phyloP scores from a whole-genome alignment of 2,888 invertebrate species.

The Apodemia zela region DNA sequence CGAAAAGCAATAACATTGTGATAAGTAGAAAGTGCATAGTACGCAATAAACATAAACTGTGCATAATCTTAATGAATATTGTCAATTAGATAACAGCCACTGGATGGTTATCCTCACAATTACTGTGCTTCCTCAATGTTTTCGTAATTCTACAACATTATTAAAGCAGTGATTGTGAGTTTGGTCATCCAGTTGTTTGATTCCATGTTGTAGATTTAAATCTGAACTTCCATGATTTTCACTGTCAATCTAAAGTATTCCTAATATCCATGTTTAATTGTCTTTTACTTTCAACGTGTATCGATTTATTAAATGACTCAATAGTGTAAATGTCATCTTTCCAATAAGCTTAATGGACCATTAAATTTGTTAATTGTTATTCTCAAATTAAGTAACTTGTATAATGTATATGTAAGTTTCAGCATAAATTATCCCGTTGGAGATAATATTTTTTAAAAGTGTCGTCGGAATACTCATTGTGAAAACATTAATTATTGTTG shows the following conservation, averaged over 20 bases:
- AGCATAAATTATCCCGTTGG: slow-evolving; percentile 74
- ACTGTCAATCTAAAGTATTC: slow-evolving; percentile 28
- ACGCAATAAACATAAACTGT: slow-evolving; percentile 51
- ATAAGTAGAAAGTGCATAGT: slow-evolving; percentile 62
- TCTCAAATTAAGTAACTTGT: slow-evolving; percentile 56
- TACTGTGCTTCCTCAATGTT: slow-evolving; percentile 16
- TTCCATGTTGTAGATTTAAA: slow-evolving; percentile 32
- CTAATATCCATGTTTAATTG: slow-evolving; percentile 12
- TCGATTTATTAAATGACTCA: slow-evolving; percentile 25
- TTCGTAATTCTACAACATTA: neutral
- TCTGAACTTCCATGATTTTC: slow-evolving; percentile 30
- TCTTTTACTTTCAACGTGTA: slow-evolving; percentile 22
- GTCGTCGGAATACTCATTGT: slow-evolving; percentile 76
- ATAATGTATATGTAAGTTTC: slow-evolving; percentile 64
- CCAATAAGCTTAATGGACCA: slow-evolving; percentile 69
- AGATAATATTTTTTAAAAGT: slow-evolving; percentile 39
- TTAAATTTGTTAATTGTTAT: slow-evolving; percentile 59
- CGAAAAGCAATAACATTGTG: slow-evolving; percentile 77
- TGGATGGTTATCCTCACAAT: slow-evolving; percentile 41
- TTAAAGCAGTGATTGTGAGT: slow-evolving; percentile 34
- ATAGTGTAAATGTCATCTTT: slow-evolving; percentile 47
- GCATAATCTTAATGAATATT: slow-evolving; percentile 56
- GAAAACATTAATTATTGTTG: slow-evolving; percentile 75
- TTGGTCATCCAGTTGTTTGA: slow-evolving; percentile 30
- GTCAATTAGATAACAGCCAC: slow-evolving; percentile 61